phyloP scores from a whole-genome alignment of 1,140 invertebrate species.

The Whitmania pigra region DNA sequence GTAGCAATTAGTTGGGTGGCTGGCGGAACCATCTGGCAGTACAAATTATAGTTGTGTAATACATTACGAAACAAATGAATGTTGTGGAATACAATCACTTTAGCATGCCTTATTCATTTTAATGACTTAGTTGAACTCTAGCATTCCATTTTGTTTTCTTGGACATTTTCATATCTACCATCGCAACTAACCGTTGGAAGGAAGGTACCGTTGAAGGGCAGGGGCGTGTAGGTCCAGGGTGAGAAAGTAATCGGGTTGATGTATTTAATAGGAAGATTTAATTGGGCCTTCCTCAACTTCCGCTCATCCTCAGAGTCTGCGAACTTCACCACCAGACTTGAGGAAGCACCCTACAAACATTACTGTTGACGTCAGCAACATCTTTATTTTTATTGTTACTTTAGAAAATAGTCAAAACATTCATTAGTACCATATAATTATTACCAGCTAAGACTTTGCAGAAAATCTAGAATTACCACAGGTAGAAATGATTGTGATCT shows the following conservation, averaged over 20 bases:
- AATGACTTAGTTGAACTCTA: too few species aligned
- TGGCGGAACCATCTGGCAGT: too few species aligned
- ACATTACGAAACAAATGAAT: too few species aligned
- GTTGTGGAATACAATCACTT: too few species aligned
- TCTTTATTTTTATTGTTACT: neutral
- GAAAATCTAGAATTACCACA: too few species aligned
- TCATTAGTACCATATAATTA: too few species aligned
- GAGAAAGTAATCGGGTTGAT: slow-evolving; percentile 90
- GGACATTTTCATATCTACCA: neutral
- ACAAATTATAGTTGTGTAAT: too few species aligned
- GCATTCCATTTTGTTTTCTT: too few species aligned
- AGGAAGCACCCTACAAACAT: slow-evolving; percentile 71
- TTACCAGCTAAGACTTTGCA: too few species aligned
- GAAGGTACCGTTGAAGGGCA: neutral
- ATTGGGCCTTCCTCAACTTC: slow-evolving; percentile 96
- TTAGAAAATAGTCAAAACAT: neutral
- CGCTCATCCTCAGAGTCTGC: slow-evolving; percentile 98
- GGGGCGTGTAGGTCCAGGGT: slow-evolving; percentile 2
- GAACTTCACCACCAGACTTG: slow-evolving; percentile 96
- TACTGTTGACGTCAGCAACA: neutral
- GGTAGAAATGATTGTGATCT: too few species aligned
- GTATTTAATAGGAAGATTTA: slow-evolving; percentile 93
- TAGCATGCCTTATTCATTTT: too few species aligned
- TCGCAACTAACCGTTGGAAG: neutral
- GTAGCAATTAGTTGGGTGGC: neutral